Conservation (phyloP, 2,113 vertebrate genomes). For the Desmodus rotundus region DNA sequence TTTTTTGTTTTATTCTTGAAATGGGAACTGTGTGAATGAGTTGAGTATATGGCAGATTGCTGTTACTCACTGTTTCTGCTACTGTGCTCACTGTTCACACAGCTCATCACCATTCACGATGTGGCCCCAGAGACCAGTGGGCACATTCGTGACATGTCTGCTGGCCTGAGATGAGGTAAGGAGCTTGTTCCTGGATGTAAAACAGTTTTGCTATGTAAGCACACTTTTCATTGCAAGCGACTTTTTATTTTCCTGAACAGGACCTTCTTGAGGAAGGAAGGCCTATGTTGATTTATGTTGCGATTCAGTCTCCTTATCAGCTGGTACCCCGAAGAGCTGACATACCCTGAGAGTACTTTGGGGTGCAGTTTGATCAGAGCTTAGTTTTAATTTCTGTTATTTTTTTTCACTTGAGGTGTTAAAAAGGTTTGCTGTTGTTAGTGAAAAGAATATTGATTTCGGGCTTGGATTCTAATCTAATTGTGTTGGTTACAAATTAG, state of each 20-base stretch:
- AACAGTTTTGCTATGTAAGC: not conserved
- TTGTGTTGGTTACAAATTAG: not conserved
- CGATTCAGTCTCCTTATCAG: not conserved
- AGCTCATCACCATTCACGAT: not conserved
- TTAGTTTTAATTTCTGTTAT: not conserved
- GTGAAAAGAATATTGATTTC: constrained; percentile 39
- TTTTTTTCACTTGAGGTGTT: not conserved
- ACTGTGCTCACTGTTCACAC: not conserved
- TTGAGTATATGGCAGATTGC: not conserved
- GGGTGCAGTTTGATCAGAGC: not conserved
- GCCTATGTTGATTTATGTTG: not conserved
- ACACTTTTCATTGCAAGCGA: constrained; percentile 15
- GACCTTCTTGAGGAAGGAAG: not conserved
- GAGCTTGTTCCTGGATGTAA: not conserved
- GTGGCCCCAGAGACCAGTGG: not conserved
- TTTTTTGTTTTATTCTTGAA: not conserved
- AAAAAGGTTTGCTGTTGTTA: not conserved
- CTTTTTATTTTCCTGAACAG: not conserved
- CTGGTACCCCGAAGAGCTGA: not conserved
- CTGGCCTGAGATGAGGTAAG: not conserved
- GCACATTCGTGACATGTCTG: not conserved
- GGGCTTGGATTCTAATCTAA: not conserved
- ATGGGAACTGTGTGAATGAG: not conserved
- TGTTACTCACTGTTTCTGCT: not conserved
- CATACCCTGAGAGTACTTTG: not conserved